phyloP scores from a whole-genome alignment of 2,888 invertebrate genomes.

The Heliconius ismenius region DNA sequence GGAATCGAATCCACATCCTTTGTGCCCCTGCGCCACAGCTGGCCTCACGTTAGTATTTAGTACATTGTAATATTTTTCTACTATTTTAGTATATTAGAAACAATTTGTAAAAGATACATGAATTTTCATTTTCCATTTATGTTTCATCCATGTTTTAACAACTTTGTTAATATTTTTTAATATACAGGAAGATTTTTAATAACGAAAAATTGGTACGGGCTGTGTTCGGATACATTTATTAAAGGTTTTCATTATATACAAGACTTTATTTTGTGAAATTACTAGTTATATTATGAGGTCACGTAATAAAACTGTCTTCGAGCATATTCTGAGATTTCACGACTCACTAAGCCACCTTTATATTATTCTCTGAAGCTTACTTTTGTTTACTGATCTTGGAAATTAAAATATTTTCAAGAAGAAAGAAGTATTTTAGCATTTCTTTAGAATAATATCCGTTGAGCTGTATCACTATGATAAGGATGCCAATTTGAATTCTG shows the following conservation, averaged over 20 bases:
- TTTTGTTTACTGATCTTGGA: constrained; percentile 14
- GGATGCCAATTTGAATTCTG: not conserved
- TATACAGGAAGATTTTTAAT: not conserved
- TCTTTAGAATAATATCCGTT: not conserved
- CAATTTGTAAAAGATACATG: not conserved
- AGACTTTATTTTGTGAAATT: not conserved
- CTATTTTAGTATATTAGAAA: not conserved
- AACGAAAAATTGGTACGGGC: not conserved
- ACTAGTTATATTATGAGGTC: constrained; percentile 10
- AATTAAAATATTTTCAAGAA: constrained; percentile 16
- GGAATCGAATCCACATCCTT: too few species aligned
- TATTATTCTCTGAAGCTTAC: constrained; percentile 10
- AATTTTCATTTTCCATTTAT: not conserved
- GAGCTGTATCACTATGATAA: not conserved
- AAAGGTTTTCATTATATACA: constrained; percentile 9
- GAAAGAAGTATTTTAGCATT: not conserved
- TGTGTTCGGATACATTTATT: not conserved
- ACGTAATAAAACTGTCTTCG: constrained; percentile 11
- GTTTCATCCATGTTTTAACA: not conserved
- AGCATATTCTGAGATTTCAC: constrained; percentile 6
- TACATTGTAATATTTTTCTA: not conserved
- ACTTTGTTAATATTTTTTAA: not conserved
- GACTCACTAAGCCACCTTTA: constrained; percentile 2
- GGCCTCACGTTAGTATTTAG: too few species aligned
- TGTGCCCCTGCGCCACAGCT: too few species aligned